Evolutionary conservation across 1,140 invertebrate genomes (phyloP).

Genomic region (Probaryconus sp.): DNA sequence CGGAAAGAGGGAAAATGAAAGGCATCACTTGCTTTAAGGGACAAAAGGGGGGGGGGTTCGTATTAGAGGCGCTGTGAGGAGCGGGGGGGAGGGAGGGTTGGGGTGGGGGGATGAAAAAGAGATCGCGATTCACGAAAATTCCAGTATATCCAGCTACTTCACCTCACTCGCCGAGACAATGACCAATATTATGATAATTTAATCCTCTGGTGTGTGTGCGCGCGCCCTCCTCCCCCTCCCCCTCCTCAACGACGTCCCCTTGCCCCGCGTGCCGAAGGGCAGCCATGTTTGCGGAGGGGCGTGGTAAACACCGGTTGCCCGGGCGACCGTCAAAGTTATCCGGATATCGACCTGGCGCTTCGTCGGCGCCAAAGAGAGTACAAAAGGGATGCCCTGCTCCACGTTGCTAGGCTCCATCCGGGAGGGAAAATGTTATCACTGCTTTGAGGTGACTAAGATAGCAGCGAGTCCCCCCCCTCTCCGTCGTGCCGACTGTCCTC

Average conservation of each 20-base stretch:
- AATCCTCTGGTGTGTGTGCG: slow-evolving; percentile 62
- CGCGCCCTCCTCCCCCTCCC: slow-evolving; percentile 50
- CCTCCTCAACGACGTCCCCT: no score
- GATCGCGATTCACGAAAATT: slow-evolving; percentile 51
- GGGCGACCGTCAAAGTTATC: slow-evolving; percentile 73
- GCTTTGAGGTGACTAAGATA: slow-evolving; percentile 79
- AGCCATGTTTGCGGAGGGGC: slow-evolving; percentile 75
- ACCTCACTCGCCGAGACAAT: slow-evolving; percentile 67
- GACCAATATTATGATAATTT: slow-evolving; percentile 78
- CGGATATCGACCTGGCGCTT: slow-evolving; percentile 75
- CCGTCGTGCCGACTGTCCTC: no score
- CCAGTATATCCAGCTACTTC: slow-evolving; percentile 57
- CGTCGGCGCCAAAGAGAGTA: slow-evolving; percentile 68
- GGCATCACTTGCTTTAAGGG: no score
- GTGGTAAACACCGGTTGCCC: slow-evolving; percentile 75
- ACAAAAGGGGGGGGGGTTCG: no score
- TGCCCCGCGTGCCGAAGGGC: slow-evolving; percentile 49
- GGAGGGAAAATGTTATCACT: slow-evolving; percentile 79
- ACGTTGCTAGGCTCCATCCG: slow-evolving; percentile 76
- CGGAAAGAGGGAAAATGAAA: no score
- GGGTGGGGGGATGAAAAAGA: slow-evolving; percentile 25
- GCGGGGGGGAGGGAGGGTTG: slow-evolving; percentile 36
- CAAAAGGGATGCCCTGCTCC: slow-evolving; percentile 64
- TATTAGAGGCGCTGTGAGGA: no score
- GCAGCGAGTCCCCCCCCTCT: slow-evolving; percentile 70